Conservation (phyloP, 1,140 invertebrate species). For the Halyomorpha halys region DNA sequence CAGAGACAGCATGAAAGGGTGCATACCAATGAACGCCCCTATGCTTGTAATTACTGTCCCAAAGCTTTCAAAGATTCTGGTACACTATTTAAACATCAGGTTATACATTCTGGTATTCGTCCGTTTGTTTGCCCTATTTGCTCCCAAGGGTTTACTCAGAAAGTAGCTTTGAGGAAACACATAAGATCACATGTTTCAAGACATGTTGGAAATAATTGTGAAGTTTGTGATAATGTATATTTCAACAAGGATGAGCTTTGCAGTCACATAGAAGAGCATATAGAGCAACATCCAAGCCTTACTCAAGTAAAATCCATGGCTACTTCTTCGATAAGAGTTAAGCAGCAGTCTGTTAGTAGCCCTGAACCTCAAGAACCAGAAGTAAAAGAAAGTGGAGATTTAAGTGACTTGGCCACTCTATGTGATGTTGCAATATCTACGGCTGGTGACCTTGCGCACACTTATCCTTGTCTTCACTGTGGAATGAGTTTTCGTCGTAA, state of each 20-base stretch:
- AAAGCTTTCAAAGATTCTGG: slow-evolving; percentile 52
- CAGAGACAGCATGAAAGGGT: slow-evolving; percentile 58
- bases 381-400: slow-evolving; percentile 20
- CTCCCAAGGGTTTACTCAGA: slow-evolving; percentile 31
- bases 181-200: slow-evolving; percentile 36
- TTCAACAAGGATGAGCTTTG: slow-evolving; percentile 26
- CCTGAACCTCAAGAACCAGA: slow-evolving; percentile 20
- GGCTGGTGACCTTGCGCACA: slow-evolving; percentile 25
- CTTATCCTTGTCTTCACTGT: slow-evolving; percentile 27
- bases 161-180: slow-evolving; percentile 34
- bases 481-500: slow-evolving; percentile 27
- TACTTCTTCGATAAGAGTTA: slow-evolving; percentile 24
- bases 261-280: slow-evolving; percentile 28
- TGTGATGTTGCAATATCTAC: slow-evolving; percentile 30
- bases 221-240: slow-evolving; percentile 26
- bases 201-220: slow-evolving; percentile 24
- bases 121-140: slow-evolving; percentile 35
- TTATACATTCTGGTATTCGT: slow-evolving; percentile 35
- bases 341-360: slow-evolving; percentile 2
- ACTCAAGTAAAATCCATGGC: slow-evolving; percentile 24
- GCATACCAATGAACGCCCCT: slow-evolving; percentile 57
- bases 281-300: slow-evolving; percentile 26
- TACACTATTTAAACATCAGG: slow-evolving; percentile 45
- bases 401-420: slow-evolving; percentile 29
- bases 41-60: slow-evolving; percentile 52